Evolutionary conservation across 2,888 invertebrate species (phyloP), one percentile per base, ranked within the genome.

Genomic region (Hydrotaea cyrtoneurina): DNA sequence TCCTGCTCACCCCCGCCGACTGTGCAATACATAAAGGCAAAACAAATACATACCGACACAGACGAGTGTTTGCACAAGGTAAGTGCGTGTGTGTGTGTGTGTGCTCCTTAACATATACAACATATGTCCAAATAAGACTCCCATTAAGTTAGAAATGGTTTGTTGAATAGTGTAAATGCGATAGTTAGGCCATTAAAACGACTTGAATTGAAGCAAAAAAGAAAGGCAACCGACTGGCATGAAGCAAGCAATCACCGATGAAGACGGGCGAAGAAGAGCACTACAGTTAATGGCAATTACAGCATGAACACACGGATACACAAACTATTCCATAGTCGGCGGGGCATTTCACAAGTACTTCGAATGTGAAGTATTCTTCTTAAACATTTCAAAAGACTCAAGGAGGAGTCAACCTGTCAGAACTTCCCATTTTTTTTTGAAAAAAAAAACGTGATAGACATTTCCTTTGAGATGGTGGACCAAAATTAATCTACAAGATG

Each of bases 121-220:
- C 69, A 69, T 69, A 69, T 69, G 21, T 69, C 46, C 69, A 46
- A 13, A 69, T 69, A 69, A 46, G 69, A 46, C 43, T 69, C 46
- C 69, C 69, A 69, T 69, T 69, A 69, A 46, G 46, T 69, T 69
- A 23, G 69, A 21, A 46, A 69, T 46, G 21, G 46, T 69, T 69
- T 69, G 69, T 46, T 46, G 69, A 69, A 69, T 21, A 46, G 69
- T 69, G 69, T 46, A 69, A 69, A 69, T 69, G 69, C 69, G 23
- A 46, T 69, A 69, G 69, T 69, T 69, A 23, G 19, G 15, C 23
- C 46, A 46, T 69, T 69, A 7, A 46, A 46, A 46, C 21, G 46
- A 69, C 23, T 69, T 46, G 23, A 46, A 23, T 23, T 64, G 46
- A 31, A 15, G 36, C 21, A 15, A 39, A 31, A 31, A 21, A 57